Evolutionary conservation across 2,888 invertebrate genomes (phyloP), one percentile per base, ranked within the genome.

Genomic region (Idaea dimidiata): DNA sequence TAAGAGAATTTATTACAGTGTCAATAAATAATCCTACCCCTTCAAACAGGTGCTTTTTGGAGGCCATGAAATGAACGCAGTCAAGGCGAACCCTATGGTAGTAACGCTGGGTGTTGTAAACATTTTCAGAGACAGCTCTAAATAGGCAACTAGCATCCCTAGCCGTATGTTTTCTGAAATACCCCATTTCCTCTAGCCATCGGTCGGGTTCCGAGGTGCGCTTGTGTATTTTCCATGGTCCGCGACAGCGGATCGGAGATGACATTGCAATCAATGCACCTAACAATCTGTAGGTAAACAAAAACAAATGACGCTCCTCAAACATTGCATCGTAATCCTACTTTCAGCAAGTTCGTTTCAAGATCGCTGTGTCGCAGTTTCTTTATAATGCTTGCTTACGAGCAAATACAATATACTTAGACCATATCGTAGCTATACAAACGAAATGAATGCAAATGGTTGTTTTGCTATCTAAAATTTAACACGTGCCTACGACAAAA

Each of bases 71-170:
- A 16, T 94, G 92, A 16, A 97, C 94, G 75, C 96, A 96, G 71
- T 95, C 95, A 74, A 94, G 93, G 62, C 97, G 94, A 60, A 97
- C 95, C 78, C 94, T 94, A 74, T 95, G 93, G 82, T 97, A 97
- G 84, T 95, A 95, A 70, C 95, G 89, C 89, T 98, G 94, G 24
- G 93, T 94, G 62, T 93, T 94, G 76, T 90, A 94, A 73, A 96
- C 94, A 89, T 97, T 97, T 87, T 98, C 98, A 54, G 98, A 96
- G 60, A 97, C 95, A 14, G 96, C 97, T 74, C 98, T 94, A 88
- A 98, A 98, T 59, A 98, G 91, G 81, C 97, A 97, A 66, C 97
- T 97, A 60, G 97, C 96, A 92, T 98, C 98, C 78, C 96, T 95
- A 61, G 98, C 97, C 17, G 96, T 96, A 78, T 97, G 96, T 93